phyloP scores from a whole-genome alignment of 2,113 vertebrate species.

The Mustelus asterias region DNA sequence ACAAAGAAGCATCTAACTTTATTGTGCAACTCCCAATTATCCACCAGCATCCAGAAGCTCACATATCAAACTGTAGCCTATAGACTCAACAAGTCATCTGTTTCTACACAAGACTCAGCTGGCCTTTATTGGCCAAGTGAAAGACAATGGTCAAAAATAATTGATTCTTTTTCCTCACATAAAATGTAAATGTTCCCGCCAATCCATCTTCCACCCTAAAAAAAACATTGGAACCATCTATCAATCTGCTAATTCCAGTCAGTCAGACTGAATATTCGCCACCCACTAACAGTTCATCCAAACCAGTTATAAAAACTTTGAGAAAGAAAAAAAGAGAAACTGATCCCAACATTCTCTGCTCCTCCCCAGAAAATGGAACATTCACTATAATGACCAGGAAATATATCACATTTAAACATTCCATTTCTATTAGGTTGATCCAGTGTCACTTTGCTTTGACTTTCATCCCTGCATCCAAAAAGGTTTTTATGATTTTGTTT shows the following conservation, averaged over 20 bases:
- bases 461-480: neutral
- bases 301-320: neutral
- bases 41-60: neutral
- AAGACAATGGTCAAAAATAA: neutral
- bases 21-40: neutral
- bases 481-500: neutral
- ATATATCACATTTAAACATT: neutral
- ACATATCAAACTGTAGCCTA: neutral
- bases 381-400: neutral
- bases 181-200: neutral
- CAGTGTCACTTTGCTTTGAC: neutral
- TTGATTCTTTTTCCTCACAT: neutral
- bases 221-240: neutral
- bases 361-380: neutral
- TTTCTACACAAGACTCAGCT: neutral
- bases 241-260: neutral
- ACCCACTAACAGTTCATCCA: neutral
- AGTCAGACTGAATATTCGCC: neutral
- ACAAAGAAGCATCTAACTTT: neutral
- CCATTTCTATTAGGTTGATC: neutral
- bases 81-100: neutral
- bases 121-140: neutral
- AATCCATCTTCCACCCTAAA: neutral
- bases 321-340: no score
- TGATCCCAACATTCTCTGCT: neutral